A percentile compares a stretch with the other conserved stretches of the same genome.
Conservation (phyloP, 2,113 vertebrate genomes). For the Fregata magnificens region DNA sequence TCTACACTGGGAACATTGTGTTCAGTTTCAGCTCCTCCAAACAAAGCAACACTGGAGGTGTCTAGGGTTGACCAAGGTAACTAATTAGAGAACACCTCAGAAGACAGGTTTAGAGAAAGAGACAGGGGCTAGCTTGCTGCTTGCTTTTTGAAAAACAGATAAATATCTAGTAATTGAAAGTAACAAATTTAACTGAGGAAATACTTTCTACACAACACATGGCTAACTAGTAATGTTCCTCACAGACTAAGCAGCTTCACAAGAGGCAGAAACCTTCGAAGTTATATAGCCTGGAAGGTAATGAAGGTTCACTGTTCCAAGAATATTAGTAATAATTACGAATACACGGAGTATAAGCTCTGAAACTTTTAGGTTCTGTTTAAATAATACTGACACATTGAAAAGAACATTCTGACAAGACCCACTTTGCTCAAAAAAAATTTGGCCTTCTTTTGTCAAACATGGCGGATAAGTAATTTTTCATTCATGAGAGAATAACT, state of each 20-base stretch:
- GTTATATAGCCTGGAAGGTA: neutral
- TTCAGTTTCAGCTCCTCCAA: neutral
- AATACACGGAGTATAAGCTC: neutral
- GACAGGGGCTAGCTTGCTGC: neutral
- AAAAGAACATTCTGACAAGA: slow-evolving; percentile 9
- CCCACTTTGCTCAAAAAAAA: slow-evolving; percentile 9
- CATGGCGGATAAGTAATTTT: neutral
- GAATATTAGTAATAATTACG: neutral
- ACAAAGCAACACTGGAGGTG: neutral
- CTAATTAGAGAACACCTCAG: neutral
- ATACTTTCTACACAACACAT: neutral
- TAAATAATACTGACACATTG: neutral
- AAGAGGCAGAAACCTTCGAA: neutral
- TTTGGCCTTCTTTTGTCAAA: slow-evolving; percentile 31
- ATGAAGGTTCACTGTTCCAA: neutral
- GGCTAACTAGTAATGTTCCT: neutral
- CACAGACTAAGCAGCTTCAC: neutral
- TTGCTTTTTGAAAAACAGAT: neutral
- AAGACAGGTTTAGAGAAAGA: neutral
- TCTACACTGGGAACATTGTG: neutral
- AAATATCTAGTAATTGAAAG: neutral
- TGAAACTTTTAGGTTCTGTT: neutral
- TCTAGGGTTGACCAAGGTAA: neutral
- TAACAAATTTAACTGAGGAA: neutral
- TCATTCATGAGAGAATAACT: slow-evolving; percentile 37